phyloP scores from a whole-genome alignment of 1,140 invertebrate species.

The Amyelois transitella region DNA sequence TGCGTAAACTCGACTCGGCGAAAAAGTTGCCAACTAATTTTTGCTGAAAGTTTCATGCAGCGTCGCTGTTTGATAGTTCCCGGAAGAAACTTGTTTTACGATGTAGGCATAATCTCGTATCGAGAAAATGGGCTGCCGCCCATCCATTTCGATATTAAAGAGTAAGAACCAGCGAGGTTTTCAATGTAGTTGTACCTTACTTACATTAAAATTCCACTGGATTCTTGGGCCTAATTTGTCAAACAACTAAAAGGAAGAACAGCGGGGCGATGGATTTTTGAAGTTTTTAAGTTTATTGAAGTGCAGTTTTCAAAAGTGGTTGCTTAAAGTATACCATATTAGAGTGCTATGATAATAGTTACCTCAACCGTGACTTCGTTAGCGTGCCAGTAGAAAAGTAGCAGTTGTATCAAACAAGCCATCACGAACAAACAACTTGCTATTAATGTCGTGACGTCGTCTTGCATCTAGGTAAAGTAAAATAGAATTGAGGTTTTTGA shows the following conservation, averaged over 20 bases:
- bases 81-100: background rate
- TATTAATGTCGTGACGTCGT: conserved; percentile 25
- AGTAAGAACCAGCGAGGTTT: background rate
- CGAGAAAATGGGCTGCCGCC: background rate
- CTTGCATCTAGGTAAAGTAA: conserved; percentile 18
- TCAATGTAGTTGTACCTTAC: no score
- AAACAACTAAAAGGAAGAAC: no score
- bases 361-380: conserved; percentile 40
- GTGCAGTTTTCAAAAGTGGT: no score
- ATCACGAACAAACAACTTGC: conserved; percentile 28
- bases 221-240: no score
- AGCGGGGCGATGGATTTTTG: no score
- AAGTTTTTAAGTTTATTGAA: no score
- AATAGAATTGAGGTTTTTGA: no score
- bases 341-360: conserved; percentile 5
- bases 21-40: background rate
- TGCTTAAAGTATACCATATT: background rate
- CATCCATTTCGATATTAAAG: background rate
- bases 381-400: conserved; percentile 44
- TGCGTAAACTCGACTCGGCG: background rate
- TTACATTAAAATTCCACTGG: no score
- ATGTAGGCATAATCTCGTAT: background rate
- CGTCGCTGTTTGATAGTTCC: background rate
- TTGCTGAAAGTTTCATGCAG: background rate
- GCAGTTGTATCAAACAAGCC: conserved; percentile 36